phyloP scores from a whole-genome alignment of 2,888 invertebrate species.

The Plagodis pulveraria region DNA sequence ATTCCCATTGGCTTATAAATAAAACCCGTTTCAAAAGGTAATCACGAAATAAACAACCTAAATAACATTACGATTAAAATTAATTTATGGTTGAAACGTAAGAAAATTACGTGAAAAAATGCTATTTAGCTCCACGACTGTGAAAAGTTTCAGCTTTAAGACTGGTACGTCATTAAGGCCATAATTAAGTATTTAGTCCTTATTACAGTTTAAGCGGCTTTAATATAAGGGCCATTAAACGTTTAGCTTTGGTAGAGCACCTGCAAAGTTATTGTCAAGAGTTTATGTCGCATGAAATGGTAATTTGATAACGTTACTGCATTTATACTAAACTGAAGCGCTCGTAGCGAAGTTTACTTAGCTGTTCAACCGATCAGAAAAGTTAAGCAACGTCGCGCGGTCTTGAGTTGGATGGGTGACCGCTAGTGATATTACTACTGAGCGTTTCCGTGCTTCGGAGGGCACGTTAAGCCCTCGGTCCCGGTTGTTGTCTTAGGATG shows the following conservation, averaged over 20 bases:
- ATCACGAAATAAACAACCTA: background rate
- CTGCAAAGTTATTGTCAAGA: background rate
- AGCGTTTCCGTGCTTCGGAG: too few species aligned
- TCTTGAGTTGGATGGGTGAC: too few species aligned
- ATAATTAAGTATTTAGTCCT: constrained; percentile 29
- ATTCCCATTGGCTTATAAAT: too few species aligned
- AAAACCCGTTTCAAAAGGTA: too few species aligned
- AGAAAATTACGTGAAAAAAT: constrained; percentile 28
- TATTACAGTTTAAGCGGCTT: constrained; percentile 18
- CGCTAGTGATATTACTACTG: too few species aligned
- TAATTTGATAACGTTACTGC: too few species aligned
- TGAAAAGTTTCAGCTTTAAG: constrained; percentile 8
- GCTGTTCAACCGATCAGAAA: too few species aligned
- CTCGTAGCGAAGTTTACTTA: too few species aligned
- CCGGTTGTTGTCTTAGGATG: too few species aligned
- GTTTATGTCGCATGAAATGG: constrained; percentile 4
- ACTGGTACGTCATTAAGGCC: constrained; percentile 10
- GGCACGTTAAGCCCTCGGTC: too few species aligned
- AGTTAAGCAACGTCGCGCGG: too few species aligned
- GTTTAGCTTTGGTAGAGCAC: constrained; percentile 6
- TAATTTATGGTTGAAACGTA: constrained; percentile 4
- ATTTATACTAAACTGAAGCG: too few species aligned
- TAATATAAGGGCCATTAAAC: constrained; percentile 10
- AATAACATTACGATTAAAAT: constrained; percentile 3
- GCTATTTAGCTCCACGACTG: constrained; percentile 7